A percentile compares a stretch with the other conserved stretches of the same genome.
phyloP scores from a whole-genome alignment of 2,888 invertebrate species.

The Chrysina gloriosa region DNA sequence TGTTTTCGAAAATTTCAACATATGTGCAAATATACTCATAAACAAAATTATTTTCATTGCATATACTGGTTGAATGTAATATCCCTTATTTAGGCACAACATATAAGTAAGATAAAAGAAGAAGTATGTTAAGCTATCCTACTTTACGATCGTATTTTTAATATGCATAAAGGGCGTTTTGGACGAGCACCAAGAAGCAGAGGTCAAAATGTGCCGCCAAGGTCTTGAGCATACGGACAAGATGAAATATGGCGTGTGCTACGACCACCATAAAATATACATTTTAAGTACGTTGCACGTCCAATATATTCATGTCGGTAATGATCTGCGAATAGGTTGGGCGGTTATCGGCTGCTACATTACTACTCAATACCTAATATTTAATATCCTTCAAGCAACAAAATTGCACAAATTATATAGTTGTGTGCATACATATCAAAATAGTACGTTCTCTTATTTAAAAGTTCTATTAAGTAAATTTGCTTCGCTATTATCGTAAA shows the following conservation, averaged over 20 bases:
- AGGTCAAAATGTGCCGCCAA: conserved; percentile 39
- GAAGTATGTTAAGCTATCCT: neutral
- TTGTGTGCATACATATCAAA: neutral
- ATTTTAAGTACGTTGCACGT: conserved; percentile 47
- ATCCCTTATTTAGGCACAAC: neutral
- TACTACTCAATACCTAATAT: conserved; percentile 30
- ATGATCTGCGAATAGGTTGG: conserved; percentile 42
- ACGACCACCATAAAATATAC: conserved; percentile 48
- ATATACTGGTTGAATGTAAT: too few species aligned
- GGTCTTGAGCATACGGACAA: conserved; percentile 45
- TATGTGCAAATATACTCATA: too few species aligned
- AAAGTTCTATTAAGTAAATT: neutral
- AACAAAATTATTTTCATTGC: too few species aligned
- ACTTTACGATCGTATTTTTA: conserved; percentile 30
- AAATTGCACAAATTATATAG: conserved; percentile 3
- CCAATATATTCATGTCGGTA: conserved; percentile 45
- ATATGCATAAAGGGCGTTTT: conserved; percentile 32
- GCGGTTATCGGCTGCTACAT: conserved; percentile 22
- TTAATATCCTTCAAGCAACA: conserved; percentile 21
- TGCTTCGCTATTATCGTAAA: neutral
- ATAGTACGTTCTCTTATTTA: neutral
- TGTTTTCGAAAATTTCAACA: too few species aligned
- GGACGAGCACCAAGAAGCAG: conserved; percentile 30
- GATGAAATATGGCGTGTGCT: conserved; percentile 50
- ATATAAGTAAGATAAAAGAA: neutral